Conservation (phyloP, 2,888 invertebrate genomes). For the Luperina nickerlii region DNA sequence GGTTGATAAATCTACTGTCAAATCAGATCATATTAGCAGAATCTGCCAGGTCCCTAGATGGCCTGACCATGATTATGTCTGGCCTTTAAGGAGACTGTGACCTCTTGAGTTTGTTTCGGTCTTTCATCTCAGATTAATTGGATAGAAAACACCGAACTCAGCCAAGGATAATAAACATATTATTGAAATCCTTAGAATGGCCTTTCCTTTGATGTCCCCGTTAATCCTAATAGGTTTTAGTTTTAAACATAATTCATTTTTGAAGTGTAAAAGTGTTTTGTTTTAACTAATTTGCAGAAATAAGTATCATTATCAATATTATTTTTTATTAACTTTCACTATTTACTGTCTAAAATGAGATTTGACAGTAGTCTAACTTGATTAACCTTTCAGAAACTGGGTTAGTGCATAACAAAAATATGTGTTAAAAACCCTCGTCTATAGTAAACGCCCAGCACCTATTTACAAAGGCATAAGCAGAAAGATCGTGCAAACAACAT, state of each 20-base stretch:
- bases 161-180: too few species aligned
- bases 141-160: too few species aligned
- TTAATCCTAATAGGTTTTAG: too few species aligned
- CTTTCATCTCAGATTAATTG: too few species aligned
- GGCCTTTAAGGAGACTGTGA: too few species aligned
- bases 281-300: neutral
- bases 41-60: neutral
- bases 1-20: conserved; percentile 1
- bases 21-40: neutral
- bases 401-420: conserved; percentile 11
- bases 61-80: neutral
- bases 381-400: neutral
- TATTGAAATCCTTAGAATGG: too few species aligned
- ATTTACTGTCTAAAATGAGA: neutral
- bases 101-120: too few species aligned
- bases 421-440: conserved; percentile 4
- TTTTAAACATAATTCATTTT: neutral
- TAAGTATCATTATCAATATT: too few species aligned
- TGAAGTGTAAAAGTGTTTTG: neutral
- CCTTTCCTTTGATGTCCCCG: too few species aligned
- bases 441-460: conserved; percentile 30
- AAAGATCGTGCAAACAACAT: conserved; percentile 86
- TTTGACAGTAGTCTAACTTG: neutral
- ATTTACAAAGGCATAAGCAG: conserved; percentile 71
- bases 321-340: neutral